Base-by-base conservation (phyloP, 2,113 vertebrate genomes). In the Zootoca vivipara region DNA sequence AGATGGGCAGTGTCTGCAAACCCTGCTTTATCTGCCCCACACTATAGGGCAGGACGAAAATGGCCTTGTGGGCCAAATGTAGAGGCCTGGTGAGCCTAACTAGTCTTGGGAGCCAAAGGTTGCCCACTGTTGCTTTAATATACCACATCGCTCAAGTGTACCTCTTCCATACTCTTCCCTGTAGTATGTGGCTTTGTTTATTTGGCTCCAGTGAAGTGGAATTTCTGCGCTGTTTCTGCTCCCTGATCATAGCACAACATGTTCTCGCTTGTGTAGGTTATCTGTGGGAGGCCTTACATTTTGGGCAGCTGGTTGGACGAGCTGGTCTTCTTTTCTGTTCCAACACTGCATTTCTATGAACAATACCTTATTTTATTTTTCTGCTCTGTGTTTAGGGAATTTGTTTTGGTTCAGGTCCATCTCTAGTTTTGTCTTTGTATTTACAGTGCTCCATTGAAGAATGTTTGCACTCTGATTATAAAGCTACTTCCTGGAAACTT, bases 401-500 rank as follows among this genome's bases (percentile, higher is more conserved):
- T 92, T 93, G 79, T 93, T 95, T 94, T 91, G 92, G 89, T 86
- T 91, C 85, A 93, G 78, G 88, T 90, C 89, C 89, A 89, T 93
- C 92, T 94, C 91, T 91, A 80, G 88, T 92, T 93, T 90, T 0
- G 86, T 90, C 87, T 94, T 93, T 80, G 64, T 93, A 85, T 88
- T 93, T 91, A 87, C 83, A 91, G 88, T 38, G 70, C 30, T 89
- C 88, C 95, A 91, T 92, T 94, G 92, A 93, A 94, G 92, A 90
- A 88, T 94, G 85, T 91, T 13, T 93, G 79, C 62, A 87, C 58
- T 95, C 92, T 89, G 90, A 82, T 92, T 91, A 87, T 93, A 95
- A 95, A 94, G 90, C 89, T 94, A 90, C 93, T 95, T 95, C 93
- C 93, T 95, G 94, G 90, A 93, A 92, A 94, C 77, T 92, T 94